phyloP scores from a whole-genome alignment of 1,140 invertebrate genomes.

The Agraylea sexmaculata region DNA sequence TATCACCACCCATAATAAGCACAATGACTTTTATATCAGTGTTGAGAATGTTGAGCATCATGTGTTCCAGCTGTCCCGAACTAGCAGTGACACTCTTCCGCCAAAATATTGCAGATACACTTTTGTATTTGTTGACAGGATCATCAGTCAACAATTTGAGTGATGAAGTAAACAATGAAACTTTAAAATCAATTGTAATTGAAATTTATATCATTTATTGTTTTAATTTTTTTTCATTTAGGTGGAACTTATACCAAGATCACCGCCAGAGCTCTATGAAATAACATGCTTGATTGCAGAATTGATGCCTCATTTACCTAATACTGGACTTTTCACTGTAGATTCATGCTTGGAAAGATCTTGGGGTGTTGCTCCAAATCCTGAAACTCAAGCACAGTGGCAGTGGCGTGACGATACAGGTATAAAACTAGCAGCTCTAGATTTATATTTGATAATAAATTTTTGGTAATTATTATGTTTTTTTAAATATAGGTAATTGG shows the following conservation, averaged over 20 bases:
- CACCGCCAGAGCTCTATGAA: conserved; percentile 91
- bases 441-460: background rate
- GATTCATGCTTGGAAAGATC: conserved; percentile 74
- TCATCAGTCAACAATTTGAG: conserved; percentile 52
- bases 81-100: conserved; percentile 81
- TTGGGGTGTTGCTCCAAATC: conserved; percentile 52
- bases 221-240: conserved; percentile 28
- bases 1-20: conserved; percentile 84
- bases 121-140: conserved; percentile 84
- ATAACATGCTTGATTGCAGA: conserved; percentile 93
- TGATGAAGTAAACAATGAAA: conserved; percentile 54
- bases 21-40: conserved; percentile 93
- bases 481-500: conserved; percentile 37
- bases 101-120: conserved; percentile 90
- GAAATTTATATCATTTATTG: conserved; percentile 1
- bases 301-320: conserved; percentile 86
- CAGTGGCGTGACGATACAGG: conserved; percentile 94
- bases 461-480: background rate
- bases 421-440: conserved; percentile 23
- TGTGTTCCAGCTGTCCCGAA: conserved; percentile 90
- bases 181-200: background rate
- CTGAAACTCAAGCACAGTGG: conserved; percentile 80
- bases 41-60: conserved; percentile 85
- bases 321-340: conserved; percentile 88
- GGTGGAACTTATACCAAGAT: conserved; percentile 77